These are phyloP conservation scores for Heliconius himera DNA, from an alignment of 1,140 invertebrate genomes.

Conservation along the genomic window DNA sequence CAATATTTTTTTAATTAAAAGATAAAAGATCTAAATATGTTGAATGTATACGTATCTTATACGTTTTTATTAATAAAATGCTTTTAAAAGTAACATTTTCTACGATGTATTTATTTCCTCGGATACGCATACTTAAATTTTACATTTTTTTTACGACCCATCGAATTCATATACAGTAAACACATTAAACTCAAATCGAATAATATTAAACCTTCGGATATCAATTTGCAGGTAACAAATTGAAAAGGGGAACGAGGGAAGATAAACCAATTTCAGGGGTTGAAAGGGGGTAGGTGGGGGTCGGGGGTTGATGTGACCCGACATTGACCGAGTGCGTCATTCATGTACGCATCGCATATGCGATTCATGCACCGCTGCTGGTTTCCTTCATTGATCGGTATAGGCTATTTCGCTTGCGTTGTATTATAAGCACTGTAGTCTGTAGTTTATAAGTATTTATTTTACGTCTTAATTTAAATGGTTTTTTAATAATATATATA, in stretches of 20 bases:
- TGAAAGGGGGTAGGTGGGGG: constrained; percentile 8
- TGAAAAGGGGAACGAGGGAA: constrained; percentile 19
- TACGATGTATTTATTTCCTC: too few relatives aligned
- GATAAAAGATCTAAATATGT: too few relatives aligned
- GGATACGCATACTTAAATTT: too few relatives aligned
- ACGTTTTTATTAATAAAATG: too few relatives aligned
- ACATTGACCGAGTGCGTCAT: constrained; percentile 64
- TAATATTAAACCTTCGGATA: constrained; percentile 22
- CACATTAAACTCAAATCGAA: background rate
- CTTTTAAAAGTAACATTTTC: too few relatives aligned
- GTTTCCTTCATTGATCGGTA: constrained; percentile 35
- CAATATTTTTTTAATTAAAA: too few relatives aligned
- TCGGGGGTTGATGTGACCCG: constrained; percentile 43
- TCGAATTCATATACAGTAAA: background rate
- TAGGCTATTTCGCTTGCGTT: background rate
- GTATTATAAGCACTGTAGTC: background rate
- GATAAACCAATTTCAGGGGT: constrained; percentile 23
- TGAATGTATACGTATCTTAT: too few relatives aligned
- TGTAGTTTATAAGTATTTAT: background rate
- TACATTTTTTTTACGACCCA: too few relatives aligned
- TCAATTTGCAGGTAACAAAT: constrained; percentile 31
- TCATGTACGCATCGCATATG: constrained; percentile 46
- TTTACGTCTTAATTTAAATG: too few relatives aligned
- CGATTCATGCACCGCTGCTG: constrained; percentile 34
- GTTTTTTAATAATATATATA: too few relatives aligned